Conservation (phyloP, 2,797 vertebrate genomes). For the Ateles fusciceps region DNA sequence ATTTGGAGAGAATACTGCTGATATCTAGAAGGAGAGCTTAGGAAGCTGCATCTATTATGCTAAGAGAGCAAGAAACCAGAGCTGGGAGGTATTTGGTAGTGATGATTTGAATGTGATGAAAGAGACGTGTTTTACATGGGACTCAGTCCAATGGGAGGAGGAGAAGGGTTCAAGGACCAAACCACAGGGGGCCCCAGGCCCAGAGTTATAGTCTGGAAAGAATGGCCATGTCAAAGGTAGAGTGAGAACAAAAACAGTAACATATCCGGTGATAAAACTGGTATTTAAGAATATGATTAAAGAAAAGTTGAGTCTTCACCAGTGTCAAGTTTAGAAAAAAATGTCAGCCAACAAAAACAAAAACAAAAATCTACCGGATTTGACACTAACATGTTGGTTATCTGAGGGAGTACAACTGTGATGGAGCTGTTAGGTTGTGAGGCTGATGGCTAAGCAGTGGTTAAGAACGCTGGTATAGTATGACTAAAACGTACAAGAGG, state of each 20-base stretch:
- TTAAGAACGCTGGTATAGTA: fast-evolving
- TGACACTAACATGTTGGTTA: background rate
- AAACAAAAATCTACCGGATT: background rate
- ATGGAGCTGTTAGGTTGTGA: background rate
- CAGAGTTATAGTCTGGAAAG: background rate
- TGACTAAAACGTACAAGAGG: background rate
- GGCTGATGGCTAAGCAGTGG: background rate
- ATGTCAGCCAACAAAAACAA: background rate
- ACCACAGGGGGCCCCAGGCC: background rate
- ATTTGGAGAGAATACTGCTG: background rate
- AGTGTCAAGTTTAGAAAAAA: background rate
- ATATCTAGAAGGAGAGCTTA: background rate
- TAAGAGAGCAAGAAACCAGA: background rate
- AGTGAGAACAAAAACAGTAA: background rate
- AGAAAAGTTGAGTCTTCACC: background rate
- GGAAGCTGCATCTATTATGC: background rate
- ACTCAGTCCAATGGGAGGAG: background rate
- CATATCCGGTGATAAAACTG: background rate
- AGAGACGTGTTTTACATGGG: fast-evolving
- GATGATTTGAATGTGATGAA: background rate
- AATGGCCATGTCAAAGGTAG: background rate
- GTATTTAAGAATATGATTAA: background rate
- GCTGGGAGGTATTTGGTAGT: background rate
- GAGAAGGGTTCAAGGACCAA: background rate
- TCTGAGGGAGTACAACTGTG: background rate